A percentile compares a stretch with the other conserved stretches of the same genome.
Evolutionary conservation across 2,888 invertebrate species (phyloP).

Genomic region (Hipparchia sbordonii): DNA sequence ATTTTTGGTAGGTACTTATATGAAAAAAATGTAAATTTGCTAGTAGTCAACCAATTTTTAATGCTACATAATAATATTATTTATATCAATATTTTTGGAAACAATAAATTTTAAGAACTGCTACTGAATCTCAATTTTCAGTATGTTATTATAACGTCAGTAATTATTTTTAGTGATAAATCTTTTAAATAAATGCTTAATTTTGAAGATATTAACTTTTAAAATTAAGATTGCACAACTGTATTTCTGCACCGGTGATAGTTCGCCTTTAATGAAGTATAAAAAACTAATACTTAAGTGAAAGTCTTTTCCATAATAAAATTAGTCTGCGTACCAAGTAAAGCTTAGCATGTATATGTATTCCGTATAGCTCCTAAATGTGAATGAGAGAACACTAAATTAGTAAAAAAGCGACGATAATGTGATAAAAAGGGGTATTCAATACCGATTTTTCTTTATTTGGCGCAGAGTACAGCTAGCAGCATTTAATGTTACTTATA

Average conservation of each 20-base stretch:
- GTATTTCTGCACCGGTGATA: conserved; percentile 6
- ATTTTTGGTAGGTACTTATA: not conserved
- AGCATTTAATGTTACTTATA: not conserved
- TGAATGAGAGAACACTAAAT: not conserved
- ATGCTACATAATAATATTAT: not conserved
- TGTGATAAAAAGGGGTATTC: not conserved
- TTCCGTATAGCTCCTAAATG: not conserved
- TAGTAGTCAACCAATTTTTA: not conserved
- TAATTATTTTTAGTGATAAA: not conserved
- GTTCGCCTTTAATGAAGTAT: not conserved
- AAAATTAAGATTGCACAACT: conserved; percentile 3
- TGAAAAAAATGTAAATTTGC: not conserved
- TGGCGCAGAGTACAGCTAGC: not conserved
- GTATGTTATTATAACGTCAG: not conserved
- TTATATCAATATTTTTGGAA: conserved; percentile 14
- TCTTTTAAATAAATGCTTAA: not conserved
- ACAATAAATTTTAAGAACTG: not conserved
- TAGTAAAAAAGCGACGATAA: not conserved
- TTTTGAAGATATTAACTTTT: not conserved
- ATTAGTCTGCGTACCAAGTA: conserved; percentile 3
- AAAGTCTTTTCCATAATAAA: not conserved
- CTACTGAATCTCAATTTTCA: not conserved
- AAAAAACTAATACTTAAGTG: not conserved
- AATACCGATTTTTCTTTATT: not conserved
- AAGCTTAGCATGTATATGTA: not conserved